Evolutionary conservation across 2,888 invertebrate genomes (phyloP), one percentile per base, ranked within the genome.

Genomic region (Dichetophora obliterata): DNA sequence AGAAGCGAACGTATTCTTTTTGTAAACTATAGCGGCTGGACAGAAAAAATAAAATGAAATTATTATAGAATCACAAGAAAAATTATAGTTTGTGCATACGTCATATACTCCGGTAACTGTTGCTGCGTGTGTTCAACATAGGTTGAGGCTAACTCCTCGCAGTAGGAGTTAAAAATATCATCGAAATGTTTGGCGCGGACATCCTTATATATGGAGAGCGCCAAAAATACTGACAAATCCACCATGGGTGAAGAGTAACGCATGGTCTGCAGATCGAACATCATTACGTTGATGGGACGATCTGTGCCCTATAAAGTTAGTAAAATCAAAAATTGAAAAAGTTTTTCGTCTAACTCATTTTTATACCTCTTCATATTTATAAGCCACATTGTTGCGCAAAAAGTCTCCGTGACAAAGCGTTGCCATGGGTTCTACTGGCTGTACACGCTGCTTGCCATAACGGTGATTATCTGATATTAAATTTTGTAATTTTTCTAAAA

Each of bases 191-290:
- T 75, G 48, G 80, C 63, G 3, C 89, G 86, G 2, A 87, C 84
- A 22, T 86, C 85, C 0, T 83, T 82, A 66, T 84, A 86, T 1
- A 84, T 75, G 3, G 88, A 88, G 0, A 88, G 61, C 0, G 85
- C 81, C 48, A 89, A 76, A 66, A 88, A 88, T 5, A 85, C 77
- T 1, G 82, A 50, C 0, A 89, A 80, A 79, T 89, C 89, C 0
- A 88, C 69, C 89, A 89, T 89, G 48, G 89, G 89, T 16, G 89
- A 89, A 8, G 84, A 83, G 54, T 86, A 79, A 0, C 88, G 84
- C 59, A 89, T 77, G 0, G 89, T 89, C 81, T 89, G 89, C 63
- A 89, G 86, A 82, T 89, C 89, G 73, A 89, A 89, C 88, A 89
- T 88, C 84, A 88, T 87, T 0, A 85, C 81, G 2, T 84, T 86